Evolutionary conservation across 1,140 invertebrate species (phyloP).

Genomic region (Drosophila watanabei): DNA sequence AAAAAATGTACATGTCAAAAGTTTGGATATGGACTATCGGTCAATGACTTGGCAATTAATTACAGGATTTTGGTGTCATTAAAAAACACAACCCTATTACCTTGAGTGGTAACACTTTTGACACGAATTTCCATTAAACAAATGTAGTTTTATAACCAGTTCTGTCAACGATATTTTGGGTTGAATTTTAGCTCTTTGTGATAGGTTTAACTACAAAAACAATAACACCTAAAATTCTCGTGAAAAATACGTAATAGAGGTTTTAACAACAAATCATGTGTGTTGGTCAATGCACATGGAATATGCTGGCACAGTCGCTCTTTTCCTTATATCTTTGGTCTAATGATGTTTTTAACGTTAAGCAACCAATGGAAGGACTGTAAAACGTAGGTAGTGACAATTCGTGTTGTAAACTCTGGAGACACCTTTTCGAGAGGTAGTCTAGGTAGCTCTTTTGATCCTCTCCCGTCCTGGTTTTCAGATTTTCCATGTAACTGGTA

Average conservation of each 20-base stretch:
- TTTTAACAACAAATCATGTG: no score
- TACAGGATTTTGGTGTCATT: neutral
- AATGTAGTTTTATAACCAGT: neutral
- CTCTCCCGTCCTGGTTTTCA: no score
- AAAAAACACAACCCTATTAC: neutral
- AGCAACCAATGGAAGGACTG: neutral
- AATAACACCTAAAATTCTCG: no score
- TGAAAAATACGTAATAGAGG: no score
- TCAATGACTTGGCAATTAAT: neutral
- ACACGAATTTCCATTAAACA: neutral
- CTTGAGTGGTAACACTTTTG: constrained; percentile 1
- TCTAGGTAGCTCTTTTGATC: no score
- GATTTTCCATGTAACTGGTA: neutral
- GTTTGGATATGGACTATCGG: constrained; percentile 20
- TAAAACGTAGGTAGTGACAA: neutral
- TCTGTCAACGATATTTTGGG: no score
- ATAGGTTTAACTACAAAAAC: no score
- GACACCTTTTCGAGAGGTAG: neutral
- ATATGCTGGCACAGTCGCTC: no score
- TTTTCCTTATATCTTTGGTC: no score
- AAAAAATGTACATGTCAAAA: constrained; percentile 50
- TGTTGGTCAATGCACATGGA: no score
- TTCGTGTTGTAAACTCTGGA: neutral
- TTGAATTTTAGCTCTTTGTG: no score
- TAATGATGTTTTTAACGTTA: neutral